A percentile compares a stretch with the other conserved stretches of the same genome.
phyloP scores from a whole-genome alignment of 2,113 vertebrate species.

The Mastomys coucha region DNA sequence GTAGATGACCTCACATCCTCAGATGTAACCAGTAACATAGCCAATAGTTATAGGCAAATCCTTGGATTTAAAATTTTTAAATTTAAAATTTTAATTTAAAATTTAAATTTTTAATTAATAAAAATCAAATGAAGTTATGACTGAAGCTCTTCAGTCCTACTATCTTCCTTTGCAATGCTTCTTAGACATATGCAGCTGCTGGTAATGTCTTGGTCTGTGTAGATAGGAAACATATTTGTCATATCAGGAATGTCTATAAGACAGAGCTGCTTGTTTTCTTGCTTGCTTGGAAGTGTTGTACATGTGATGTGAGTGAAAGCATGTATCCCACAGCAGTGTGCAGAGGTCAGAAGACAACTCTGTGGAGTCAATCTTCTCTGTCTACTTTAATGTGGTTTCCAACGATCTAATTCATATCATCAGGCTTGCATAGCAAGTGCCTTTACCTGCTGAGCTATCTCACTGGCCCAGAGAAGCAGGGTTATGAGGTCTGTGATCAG shows the following conservation, averaged over 20 bases:
- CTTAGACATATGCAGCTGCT: neutral
- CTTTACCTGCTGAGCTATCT: neutral
- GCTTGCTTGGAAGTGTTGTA: neutral
- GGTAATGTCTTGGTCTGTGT: neutral
- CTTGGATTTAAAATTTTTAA: neutral
- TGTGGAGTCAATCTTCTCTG: neutral
- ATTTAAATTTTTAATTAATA: neutral
- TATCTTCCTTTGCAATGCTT: neutral
- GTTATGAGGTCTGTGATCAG: neutral
- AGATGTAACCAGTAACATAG: neutral
- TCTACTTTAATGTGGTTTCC: no score
- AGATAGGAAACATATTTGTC: neutral
- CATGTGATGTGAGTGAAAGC: no score
- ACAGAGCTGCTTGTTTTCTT: neutral
- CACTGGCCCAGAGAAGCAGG: neutral
- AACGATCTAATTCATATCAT: neutral
- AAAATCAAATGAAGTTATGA: neutral
- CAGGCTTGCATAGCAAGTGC: no score
- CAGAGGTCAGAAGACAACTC: neutral
- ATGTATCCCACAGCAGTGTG: neutral
- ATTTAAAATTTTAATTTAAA: constrained; percentile 18
- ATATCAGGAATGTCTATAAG: neutral
- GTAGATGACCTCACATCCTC: neutral
- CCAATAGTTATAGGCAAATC: neutral
- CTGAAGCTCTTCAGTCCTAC: neutral